These are phyloP conservation scores for Penaeus indicus DNA, from an alignment of 1,140 invertebrate species.

Conservation along the genomic window DNA sequence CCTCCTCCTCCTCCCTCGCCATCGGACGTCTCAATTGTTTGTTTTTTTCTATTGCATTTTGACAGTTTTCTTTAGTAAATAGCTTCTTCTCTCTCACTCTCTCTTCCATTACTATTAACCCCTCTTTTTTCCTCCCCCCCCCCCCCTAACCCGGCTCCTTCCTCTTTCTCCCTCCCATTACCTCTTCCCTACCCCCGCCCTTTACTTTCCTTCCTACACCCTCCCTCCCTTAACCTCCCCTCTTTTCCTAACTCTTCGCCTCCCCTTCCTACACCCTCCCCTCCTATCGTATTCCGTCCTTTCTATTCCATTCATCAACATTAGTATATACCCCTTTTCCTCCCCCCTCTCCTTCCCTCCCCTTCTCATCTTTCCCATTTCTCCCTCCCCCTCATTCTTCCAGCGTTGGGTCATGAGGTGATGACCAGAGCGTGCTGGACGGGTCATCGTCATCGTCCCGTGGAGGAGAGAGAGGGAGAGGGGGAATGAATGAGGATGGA, in stretches of 20 bases:
- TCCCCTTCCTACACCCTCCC: background rate
- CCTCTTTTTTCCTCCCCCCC: background rate
- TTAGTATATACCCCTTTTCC: background rate
- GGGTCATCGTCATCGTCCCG: background rate
- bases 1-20: no score
- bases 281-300: background rate
- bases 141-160: background rate
- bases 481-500: no score
- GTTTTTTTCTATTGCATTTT: no score
- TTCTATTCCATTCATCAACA: background rate
- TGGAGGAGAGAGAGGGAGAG: background rate
- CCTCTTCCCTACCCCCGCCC: no score
- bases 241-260: background rate
- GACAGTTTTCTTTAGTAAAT: background rate
- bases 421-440: background rate
- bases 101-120: background rate
- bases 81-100: background rate
- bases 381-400: background rate
- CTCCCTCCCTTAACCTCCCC: background rate
- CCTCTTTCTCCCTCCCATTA: background rate
- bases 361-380: background rate
- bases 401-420: background rate
- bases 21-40: no score
- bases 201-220: background rate
- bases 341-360: background rate